Percentiles rank a stretch among this genome's conserved stretches.
Conservation (phyloP, 2,797 vertebrate genomes). For the Sardinella longiceps region DNA sequence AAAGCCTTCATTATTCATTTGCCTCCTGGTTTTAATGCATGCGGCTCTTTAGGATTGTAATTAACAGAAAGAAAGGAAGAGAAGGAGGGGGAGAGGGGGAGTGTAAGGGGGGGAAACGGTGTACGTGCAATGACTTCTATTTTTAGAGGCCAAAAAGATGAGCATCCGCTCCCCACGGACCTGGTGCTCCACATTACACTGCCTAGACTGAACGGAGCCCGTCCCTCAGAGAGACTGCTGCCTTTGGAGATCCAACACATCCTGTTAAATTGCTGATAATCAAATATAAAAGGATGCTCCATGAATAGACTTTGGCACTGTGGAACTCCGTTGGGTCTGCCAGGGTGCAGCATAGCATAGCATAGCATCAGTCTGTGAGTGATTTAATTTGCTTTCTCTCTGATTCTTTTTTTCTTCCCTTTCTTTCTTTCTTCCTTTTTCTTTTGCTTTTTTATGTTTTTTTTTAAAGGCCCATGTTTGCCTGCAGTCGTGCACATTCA, state of each 20-base stretch:
- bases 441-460: background rate
- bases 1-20: slow-evolving; percentile 17
- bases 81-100: background rate
- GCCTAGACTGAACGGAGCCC: slow-evolving; percentile 35
- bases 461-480: background rate
- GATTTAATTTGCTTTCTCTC: background rate
- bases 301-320: slow-evolving; percentile 32
- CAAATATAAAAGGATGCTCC: slow-evolving; percentile 45
- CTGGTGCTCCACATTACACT: slow-evolving; percentile 32
- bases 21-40: slow-evolving; percentile 9
- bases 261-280: slow-evolving; percentile 51
- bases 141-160: slow-evolving; percentile 27
- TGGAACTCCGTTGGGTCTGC: slow-evolving; percentile 28
- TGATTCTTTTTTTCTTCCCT: too few relatives aligned
- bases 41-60: slow-evolving; percentile 22
- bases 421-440: background rate
- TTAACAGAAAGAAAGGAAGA: slow-evolving; percentile 13
- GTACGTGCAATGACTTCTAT: slow-evolving; percentile 26
- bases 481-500: background rate
- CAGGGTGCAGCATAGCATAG: background rate
- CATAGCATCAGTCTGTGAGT: background rate
- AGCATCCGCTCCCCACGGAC: slow-evolving; percentile 33
- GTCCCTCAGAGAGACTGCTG: slow-evolving; percentile 28
- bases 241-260: slow-evolving; percentile 47
- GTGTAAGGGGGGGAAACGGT: background rate